These are phyloP conservation scores for Cataglyphis albicans DNA, from an alignment of 2,888 invertebrate species.

Conservation along the genomic window DNA sequence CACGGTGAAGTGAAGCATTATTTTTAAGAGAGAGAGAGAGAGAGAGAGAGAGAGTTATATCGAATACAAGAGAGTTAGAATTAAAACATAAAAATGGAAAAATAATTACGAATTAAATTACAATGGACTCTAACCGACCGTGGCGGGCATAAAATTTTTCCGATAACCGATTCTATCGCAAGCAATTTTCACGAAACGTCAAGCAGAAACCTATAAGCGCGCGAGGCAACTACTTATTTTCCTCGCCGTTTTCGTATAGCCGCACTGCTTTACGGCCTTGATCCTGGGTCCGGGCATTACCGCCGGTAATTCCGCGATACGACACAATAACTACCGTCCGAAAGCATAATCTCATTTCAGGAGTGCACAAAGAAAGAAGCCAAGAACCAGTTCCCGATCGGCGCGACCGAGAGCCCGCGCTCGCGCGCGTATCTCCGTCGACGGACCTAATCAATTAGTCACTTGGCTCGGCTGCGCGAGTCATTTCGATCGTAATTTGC, in stretches of 20 bases:
- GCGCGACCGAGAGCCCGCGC: conserved; percentile 33
- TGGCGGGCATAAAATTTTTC: neutral
- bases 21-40: neutral
- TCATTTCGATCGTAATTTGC: conserved; percentile 80
- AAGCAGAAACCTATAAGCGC: neutral
- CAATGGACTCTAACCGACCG: neutral
- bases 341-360: conserved; percentile 57
- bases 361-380: conserved; percentile 51
- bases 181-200: conserved; percentile 22
- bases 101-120: neutral
- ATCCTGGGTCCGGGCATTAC: conserved; percentile 22
- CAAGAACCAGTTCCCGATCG: conserved; percentile 61
- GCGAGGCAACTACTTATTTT: conserved; percentile 23
- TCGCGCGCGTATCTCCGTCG: conserved; percentile 49
- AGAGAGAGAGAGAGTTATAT: neutral
- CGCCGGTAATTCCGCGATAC: conserved; percentile 53
- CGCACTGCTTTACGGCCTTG: conserved; percentile 29
- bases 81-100: neutral
- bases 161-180: conserved; percentile 11
- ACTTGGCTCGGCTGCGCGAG: conserved; percentile 68
- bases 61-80: neutral
- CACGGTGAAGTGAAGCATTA: neutral
- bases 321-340: conserved; percentile 54
- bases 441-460: conserved; percentile 76
- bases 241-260: conserved; percentile 32